Conservation (phyloP, 2,888 invertebrate species). For the Kuschelorhynchus macadamiae region DNA sequence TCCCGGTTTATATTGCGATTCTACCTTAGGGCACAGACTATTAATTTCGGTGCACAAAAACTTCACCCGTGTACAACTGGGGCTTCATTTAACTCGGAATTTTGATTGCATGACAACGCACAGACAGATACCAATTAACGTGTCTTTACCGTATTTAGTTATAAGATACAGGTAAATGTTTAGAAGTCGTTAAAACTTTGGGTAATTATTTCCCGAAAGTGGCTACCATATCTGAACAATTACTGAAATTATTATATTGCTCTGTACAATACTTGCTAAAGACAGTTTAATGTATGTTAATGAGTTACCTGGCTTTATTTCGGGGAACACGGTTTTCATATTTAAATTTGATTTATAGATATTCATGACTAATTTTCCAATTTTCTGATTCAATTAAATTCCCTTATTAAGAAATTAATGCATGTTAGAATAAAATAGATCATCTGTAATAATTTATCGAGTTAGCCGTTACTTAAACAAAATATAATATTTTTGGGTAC, state of each 20-base stretch:
- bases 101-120: conserved; percentile 52
- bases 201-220: conserved; percentile 22
- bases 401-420: no score
- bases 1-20: no score
- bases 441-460: no score
- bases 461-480: no score
- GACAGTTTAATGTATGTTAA: background rate
- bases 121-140: conserved; percentile 70
- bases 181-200: conserved; percentile 37
- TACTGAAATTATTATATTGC: background rate
- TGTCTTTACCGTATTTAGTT: conserved; percentile 59
- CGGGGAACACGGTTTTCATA: no score
- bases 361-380: no score
- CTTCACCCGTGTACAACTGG: conserved; percentile 29
- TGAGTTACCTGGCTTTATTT: no score
- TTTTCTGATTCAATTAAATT: no score
- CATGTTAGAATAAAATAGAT: no score
- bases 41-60: conserved; percentile 30
- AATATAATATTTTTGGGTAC: no score
- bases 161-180: conserved; percentile 45
- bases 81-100: conserved; percentile 28
- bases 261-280: background rate
- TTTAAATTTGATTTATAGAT: no score
- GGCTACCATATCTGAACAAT: background rate
- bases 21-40: conserved; percentile 22